A percentile compares a stretch with the other conserved stretches of the same genome.
Evolutionary conservation across 2,113 vertebrate genomes (phyloP).

Genomic region (Embiotoca jacksoni): DNA sequence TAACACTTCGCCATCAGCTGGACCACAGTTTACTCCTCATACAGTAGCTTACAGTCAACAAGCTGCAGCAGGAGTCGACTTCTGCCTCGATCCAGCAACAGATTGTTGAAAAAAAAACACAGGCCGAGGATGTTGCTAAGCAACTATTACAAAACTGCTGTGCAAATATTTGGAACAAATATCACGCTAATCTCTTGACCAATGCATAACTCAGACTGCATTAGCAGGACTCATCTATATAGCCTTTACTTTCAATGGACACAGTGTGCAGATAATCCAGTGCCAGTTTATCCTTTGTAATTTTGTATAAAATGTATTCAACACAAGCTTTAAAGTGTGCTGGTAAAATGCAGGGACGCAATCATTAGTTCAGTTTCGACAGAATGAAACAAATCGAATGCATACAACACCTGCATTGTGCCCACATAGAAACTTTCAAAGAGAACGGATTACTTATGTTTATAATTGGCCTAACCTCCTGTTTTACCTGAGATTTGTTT

Average conservation of each 20-base stretch:
- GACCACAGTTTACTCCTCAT: slow-evolving; percentile 14
- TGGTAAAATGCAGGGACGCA: too few species aligned
- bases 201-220: neutral
- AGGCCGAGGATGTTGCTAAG: slow-evolving; percentile 31
- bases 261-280: neutral
- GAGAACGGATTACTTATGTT: slow-evolving; percentile 2
- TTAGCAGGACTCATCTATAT: too few species aligned
- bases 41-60: slow-evolving; percentile 20
- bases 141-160: slow-evolving; percentile 35
- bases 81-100: neutral
- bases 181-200: slow-evolving; percentile 11
- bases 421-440: neutral
- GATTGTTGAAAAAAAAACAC: neutral
- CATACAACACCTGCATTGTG: neutral
- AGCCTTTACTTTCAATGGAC: too few species aligned
- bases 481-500: neutral
- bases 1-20: slow-evolving; percentile 13
- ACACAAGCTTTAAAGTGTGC: neutral
- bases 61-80: neutral
- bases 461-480: neutral
- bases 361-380: neutral
- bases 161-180: slow-evolving; percentile 30
- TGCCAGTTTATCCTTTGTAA: neutral
- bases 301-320: neutral
- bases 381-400: neutral